Evolutionary conservation across 1,140 invertebrate species (phyloP).

Genomic region (Micrasema longulum): DNA sequence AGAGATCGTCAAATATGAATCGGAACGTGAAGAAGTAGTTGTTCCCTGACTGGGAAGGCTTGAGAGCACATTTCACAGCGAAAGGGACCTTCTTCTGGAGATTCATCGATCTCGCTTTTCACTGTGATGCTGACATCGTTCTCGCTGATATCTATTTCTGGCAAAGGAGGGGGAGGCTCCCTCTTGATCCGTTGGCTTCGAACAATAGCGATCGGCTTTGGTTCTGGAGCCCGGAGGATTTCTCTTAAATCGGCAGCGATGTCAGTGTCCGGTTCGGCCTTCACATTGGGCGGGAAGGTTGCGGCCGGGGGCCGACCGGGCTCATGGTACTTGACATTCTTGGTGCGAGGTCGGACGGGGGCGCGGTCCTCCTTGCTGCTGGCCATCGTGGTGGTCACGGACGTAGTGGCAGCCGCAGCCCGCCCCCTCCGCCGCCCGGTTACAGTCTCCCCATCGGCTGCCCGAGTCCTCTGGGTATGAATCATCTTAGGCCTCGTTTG

Average conservation of each 20-base stretch:
- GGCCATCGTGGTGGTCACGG: constrained; percentile 36
- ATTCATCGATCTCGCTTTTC: constrained; percentile 48
- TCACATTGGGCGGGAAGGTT: constrained; percentile 65
- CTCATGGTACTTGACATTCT: constrained; percentile 75
- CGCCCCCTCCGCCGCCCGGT: constrained; percentile 63
- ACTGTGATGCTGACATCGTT: constrained; percentile 15
- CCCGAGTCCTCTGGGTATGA: constrained; percentile 75
- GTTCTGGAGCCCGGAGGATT: constrained; percentile 55
- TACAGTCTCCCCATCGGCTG: constrained; percentile 66
- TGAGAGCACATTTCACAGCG: constrained; percentile 86
- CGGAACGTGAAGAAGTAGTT: constrained; percentile 80
- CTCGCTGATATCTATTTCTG: constrained; percentile 15
- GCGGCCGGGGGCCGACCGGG: constrained; percentile 64
- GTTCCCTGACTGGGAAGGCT: constrained; percentile 77
- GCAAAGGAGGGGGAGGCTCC: constrained; percentile 24
- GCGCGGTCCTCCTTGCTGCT: constrained; percentile 63
- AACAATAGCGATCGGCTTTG: constrained; percentile 42
- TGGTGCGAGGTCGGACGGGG: constrained; percentile 71
- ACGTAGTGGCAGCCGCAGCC: constrained; percentile 56
- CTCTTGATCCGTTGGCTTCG: constrained; percentile 39
- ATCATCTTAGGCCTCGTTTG: constrained; percentile 77
- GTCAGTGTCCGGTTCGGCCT: constrained; percentile 56
- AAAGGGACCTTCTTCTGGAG: constrained; percentile 60
- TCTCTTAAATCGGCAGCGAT: constrained; percentile 62
- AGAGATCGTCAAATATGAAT: constrained; percentile 78